Conservation (phyloP, 2,888 invertebrate species). For the Iphiclides podalirius region DNA sequence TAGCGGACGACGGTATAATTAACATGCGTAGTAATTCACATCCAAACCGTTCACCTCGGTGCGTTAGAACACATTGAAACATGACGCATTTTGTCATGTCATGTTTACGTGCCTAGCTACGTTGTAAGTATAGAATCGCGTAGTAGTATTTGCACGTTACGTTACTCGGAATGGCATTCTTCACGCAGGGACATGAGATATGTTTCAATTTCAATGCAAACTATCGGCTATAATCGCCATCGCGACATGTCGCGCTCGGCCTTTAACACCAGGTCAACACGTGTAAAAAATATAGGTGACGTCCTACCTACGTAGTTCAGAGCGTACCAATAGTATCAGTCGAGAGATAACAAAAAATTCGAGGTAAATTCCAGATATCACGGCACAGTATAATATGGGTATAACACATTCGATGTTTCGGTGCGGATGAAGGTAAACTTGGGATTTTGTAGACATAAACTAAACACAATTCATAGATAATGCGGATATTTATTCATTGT, state of each 20-base stretch:
- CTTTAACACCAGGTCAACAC: no score
- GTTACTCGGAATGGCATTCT: no score
- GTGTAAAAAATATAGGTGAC: slow-evolving; percentile 14
- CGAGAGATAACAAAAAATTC: not conserved
- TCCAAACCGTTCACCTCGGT: slow-evolving; percentile 17
- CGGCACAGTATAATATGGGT: not conserved
- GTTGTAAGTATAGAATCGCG: slow-evolving; percentile 11
- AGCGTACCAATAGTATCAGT: not conserved
- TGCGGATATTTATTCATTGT: not conserved
- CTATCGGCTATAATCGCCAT: no score
- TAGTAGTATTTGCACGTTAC: not conserved
- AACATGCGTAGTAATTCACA: slow-evolving; percentile 22
- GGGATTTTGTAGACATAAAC: not conserved
- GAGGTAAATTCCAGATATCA: not conserved
- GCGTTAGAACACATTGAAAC: slow-evolving; percentile 17
- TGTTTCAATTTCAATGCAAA: no score
- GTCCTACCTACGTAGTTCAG: not conserved
- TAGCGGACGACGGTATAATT: no score
- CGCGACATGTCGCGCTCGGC: slow-evolving; percentile 24
- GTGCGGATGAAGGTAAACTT: not conserved
- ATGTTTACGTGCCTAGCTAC: slow-evolving; percentile 18
- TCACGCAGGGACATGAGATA: no score
- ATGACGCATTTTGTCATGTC: slow-evolving; percentile 25
- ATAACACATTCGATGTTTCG: not conserved
- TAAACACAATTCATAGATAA: not conserved